Evolutionary conservation across 2,797 vertebrate genomes (phyloP), one percentile per base, ranked within the genome.

Genomic region (Pipistrellus pygmaeus): DNA sequence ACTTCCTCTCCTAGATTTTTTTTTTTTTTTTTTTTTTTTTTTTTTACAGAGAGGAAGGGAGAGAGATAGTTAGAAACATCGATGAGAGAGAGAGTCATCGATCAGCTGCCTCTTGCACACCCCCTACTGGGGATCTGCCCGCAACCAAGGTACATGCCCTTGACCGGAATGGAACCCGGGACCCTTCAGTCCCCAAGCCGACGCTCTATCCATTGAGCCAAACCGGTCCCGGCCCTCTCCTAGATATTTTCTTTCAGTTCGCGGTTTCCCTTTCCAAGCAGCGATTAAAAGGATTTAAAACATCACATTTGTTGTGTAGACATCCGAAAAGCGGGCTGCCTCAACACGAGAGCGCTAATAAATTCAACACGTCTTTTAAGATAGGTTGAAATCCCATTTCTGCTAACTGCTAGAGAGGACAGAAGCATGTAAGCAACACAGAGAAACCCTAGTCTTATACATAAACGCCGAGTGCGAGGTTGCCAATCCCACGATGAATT

Each of bases 401-500:
- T 84, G 62, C 55, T 88, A 86, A 84, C 0, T 38, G 32, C 32
- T 55, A 35, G 30, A 89, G 87, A 90, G 38, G 35, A 71, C 44
- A 85, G 68, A 51, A 41, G 30, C 1, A 0, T 23, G 41, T 80
- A 80, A 88, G 69, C 23, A 78, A 64, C 23, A 57, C 71, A 35
- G 48, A 85, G 51, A 55, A 94, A 85, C 53, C 20, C 13, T 51
- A 68, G 53, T 64, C 75, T 94, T 48, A 66, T 48, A 66, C 27
- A 38, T 12, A 80, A 90, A 80, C 12, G 80, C 53, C 80, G 69
- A 44, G 15, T 14, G 75, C 48, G 30, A 71, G 18, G 57, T 0
- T 55, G 53, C 51, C 90, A 96, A 95, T 95, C 72, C 92, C 95
- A 89, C 6, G 27, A 86, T 14, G 66, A 86, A 81, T 25, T 82